These are phyloP conservation scores for Dasysyrphus albostriatus DNA, from an alignment of 2,888 invertebrate genomes.

Conservation along the genomic window DNA sequence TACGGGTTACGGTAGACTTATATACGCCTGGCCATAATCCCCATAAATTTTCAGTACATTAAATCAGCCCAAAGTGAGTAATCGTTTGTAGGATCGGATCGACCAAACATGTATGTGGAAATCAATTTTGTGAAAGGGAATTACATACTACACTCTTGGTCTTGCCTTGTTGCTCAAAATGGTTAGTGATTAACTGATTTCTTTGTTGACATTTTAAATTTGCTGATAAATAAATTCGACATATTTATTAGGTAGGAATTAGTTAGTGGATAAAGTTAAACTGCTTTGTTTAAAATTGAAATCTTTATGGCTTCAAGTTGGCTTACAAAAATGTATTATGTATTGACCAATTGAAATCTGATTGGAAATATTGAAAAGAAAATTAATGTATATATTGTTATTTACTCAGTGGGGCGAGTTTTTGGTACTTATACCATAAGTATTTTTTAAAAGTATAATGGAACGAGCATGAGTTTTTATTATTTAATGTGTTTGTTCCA, in stretches of 20 bases:
- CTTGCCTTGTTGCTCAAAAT: constrained; percentile 18
- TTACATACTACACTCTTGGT: constrained; percentile 28
- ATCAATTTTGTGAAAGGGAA: constrained; percentile 34
- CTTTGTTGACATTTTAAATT: constrained; percentile 53
- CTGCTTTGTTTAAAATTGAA: constrained; percentile 47
- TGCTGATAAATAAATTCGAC: constrained; percentile 65
- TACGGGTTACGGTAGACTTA: constrained; percentile 29
- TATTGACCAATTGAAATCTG: constrained; percentile 21
- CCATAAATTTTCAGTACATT: constrained; percentile 57
- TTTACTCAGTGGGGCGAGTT: too few species aligned
- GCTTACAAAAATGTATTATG: constrained; percentile 44
- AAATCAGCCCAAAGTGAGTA: constrained; percentile 69
- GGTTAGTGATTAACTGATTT: constrained; percentile 46
- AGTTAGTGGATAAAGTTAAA: constrained; percentile 42
- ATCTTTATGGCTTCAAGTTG: constrained; percentile 44
- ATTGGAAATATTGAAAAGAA: neutral
- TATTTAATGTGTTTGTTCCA: too few species aligned
- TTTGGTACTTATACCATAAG: too few species aligned
- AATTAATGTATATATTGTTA: neutral
- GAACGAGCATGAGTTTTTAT: too few species aligned
- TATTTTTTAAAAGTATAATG: too few species aligned
- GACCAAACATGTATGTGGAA: constrained; percentile 1
- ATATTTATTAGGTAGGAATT: constrained; percentile 64
- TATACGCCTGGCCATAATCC: constrained; percentile 36
- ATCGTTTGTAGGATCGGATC: constrained; percentile 40